phyloP scores from a whole-genome alignment of 2,888 invertebrate species.

The Venusia cambrica region DNA sequence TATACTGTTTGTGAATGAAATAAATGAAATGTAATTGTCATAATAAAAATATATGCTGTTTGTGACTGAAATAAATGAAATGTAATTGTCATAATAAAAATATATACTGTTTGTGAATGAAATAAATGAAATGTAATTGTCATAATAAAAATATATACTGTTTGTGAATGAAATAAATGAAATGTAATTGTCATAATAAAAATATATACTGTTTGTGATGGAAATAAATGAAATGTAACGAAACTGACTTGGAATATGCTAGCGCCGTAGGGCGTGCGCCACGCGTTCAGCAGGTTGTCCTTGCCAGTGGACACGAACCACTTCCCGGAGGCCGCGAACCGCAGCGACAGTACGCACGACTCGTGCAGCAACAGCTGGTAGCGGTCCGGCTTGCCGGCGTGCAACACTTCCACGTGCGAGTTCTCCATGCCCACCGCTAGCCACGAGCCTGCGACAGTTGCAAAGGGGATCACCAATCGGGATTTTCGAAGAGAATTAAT shows the following conservation, averaged over 20 bases:
- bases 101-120: too few relatives aligned
- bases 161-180: too few relatives aligned
- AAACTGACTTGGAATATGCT: slow-evolving; percentile 95
- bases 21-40: too few relatives aligned
- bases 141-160: neutral
- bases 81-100: too few relatives aligned
- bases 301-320: slow-evolving; percentile 99
- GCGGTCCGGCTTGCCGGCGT: slow-evolving; percentile 94
- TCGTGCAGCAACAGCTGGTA: slow-evolving; percentile 98
- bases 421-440: slow-evolving; percentile 99
- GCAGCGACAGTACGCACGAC: slow-evolving; percentile 96
- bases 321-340: slow-evolving; percentile 97
- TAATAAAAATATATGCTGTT: too few relatives aligned
- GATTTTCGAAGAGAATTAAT: too few relatives aligned
- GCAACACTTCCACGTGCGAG: slow-evolving; percentile 96
- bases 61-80: too few relatives aligned
- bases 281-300: slow-evolving; percentile 97
- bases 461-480: too few relatives aligned
- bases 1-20: too few relatives aligned
- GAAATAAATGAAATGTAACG: neutral
- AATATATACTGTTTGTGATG: neutral
- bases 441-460: slow-evolving; percentile 90
- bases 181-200: too few relatives aligned
- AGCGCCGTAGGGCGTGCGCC: slow-evolving; percentile 98
- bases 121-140: too few relatives aligned